phyloP scores from a whole-genome alignment of 2,113 vertebrate genomes.

The Hiodon alosoides region DNA sequence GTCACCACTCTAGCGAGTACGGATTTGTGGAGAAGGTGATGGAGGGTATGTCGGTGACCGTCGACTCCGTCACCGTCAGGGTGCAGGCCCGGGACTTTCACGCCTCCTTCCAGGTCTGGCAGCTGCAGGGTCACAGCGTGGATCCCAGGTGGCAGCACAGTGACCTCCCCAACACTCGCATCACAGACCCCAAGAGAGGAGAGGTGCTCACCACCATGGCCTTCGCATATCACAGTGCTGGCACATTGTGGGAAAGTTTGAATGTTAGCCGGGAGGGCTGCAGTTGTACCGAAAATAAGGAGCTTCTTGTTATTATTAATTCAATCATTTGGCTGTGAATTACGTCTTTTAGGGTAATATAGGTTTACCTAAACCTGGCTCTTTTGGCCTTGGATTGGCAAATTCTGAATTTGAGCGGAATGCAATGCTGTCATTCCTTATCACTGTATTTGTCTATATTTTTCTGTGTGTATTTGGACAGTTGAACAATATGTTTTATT shows the following conservation, averaged over 20 bases:
- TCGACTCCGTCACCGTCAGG: slow-evolving; percentile 95
- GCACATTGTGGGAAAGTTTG: neutral
- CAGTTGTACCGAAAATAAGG: neutral
- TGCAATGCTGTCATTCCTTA: too few species aligned
- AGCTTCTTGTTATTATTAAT: too few species aligned
- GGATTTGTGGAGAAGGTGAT: slow-evolving; percentile 98
- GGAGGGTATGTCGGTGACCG: slow-evolving; percentile 93
- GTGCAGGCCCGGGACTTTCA: slow-evolving; percentile 91
- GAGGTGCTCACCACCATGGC: slow-evolving; percentile 66
- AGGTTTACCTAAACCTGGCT: too few species aligned
- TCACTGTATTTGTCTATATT: too few species aligned
- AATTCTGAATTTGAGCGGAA: too few species aligned
- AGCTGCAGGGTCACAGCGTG: slow-evolving; percentile 94
- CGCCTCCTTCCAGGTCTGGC: slow-evolving; percentile 94
- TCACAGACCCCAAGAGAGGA: slow-evolving; percentile 86
- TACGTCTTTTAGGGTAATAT: too few species aligned
- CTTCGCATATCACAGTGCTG: neutral
- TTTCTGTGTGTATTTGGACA: too few species aligned
- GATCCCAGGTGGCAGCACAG: slow-evolving; percentile 91
- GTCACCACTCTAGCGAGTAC: slow-evolving; percentile 73
- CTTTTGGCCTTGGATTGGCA: too few species aligned
- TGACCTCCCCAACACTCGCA: slow-evolving; percentile 85
- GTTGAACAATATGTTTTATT: too few species aligned
- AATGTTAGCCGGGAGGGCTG: neutral
- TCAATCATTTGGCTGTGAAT: too few species aligned